Base-by-base conservation (phyloP, 2,888 invertebrate species). In the Oconnorella tubifera region DNA sequence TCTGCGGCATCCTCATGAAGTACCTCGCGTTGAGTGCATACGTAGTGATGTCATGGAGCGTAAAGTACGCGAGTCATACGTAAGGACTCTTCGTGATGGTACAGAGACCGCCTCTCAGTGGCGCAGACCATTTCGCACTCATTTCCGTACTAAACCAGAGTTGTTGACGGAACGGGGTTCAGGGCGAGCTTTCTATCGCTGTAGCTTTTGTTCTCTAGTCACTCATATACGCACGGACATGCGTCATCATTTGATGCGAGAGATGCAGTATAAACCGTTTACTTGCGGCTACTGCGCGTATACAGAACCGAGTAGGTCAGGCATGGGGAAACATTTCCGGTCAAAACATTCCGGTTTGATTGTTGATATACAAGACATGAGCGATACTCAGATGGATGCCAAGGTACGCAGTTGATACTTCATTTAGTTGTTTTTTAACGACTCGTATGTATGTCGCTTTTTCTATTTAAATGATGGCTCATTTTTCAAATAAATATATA, bases 231-330 rank as follows among this genome's bases (percentile, higher is more conserved):
- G 62, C 19, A 62, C 65, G 2, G 69, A 66, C 56, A 64, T 71
- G 51, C 55, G 64, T 28, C 65, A 66, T 19, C 71, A 71, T 48
- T 56, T 68, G 50, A 66, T 66, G 66, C 53, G 68, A 19, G 66
- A 71, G 28, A 63, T 69, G 4, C 59, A 64, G 31, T 71, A 71
- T 64, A 66, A 64, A 31, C 71, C 71, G 1, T 71, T 58, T 59
- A 49, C 40, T 19, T 70, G 70, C 53, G 58, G 62, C 55, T 69
- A 67, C 58, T 70, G 70, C 49, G 57, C 58, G 31, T 68, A 68
- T 61, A 53, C 63, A 48, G 68, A 68, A 32, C 64, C 66, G 23
- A 51, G 67, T 53, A 50, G 56, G 23, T 59, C 65, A 14, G 59
- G 57, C 19, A 63, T 69, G 50, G 63, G 63, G 48, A 68, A 68